A percentile compares a stretch with the other conserved stretches of the same genome.
phyloP scores from a whole-genome alignment of 2,113 vertebrate species.

The Mystacornis crossleyi region DNA sequence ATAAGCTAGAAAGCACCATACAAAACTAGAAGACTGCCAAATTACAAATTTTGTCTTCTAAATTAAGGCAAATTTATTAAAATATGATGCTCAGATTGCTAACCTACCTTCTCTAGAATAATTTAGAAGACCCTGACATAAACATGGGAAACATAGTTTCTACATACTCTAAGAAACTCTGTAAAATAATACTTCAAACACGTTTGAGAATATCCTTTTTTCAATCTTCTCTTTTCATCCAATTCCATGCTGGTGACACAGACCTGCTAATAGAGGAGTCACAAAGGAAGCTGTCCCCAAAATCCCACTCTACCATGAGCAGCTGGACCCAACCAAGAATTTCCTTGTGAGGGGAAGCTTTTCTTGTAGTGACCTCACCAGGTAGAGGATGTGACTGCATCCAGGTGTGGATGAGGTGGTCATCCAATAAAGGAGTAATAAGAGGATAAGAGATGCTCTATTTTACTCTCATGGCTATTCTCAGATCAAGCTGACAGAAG shows the following conservation, averaged over 20 bases:
- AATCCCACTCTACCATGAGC: neutral
- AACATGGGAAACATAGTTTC: neutral
- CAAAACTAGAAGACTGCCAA: neutral
- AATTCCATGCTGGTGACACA: neutral
- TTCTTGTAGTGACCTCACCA: neutral
- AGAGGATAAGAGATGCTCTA: slow-evolving; percentile 11
- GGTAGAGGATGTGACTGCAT: neutral
- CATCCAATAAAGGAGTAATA: slow-evolving; percentile 18
- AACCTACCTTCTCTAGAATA: neutral
- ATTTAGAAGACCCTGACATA: neutral
- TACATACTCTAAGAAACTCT: neutral
- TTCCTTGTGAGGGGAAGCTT: neutral
- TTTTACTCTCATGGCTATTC: slow-evolving; percentile 1
- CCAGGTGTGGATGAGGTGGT: neutral
- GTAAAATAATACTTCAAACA: neutral
- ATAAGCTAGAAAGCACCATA: neutral
- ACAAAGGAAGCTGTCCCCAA: neutral
- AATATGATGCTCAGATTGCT: neutral
- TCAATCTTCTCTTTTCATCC: neutral
- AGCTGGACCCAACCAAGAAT: neutral
- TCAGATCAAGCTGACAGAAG: slow-evolving; percentile 7
- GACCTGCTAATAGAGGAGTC: neutral
- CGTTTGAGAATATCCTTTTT: neutral
- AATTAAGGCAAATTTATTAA: neutral
- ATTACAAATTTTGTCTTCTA: neutral